Base-by-base conservation (phyloP, 1,140 invertebrate genomes). In the Bombus terrestris region DNA sequence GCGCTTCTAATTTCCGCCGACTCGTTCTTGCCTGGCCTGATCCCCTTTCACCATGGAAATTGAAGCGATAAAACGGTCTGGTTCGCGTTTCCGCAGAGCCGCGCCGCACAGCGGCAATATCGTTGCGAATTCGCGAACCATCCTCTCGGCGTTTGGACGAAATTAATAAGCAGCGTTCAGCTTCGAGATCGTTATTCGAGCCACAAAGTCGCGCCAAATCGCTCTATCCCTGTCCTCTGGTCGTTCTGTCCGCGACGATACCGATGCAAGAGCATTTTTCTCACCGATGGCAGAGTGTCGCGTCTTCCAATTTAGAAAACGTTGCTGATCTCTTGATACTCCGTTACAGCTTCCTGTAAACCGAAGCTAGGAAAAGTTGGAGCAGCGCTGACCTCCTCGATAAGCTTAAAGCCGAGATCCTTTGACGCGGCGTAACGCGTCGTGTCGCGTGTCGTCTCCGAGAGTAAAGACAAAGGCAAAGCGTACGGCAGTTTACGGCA, bases 1-100 rank as follows among this genome's bases (percentile, higher is more conserved):
- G 28, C 81, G 35, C 73, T 83, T 83, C 73, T 83, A 83, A 83
- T 83, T 83, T 83, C 62, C 72, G 43, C 41, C 43, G 41, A 37
- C 59, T 66, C 72, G 25, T 39, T 75, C 41, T 77, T 83, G 76
- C 43, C 35, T 35, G 25, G 35, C 10, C 28, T 28, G 43, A 83
- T 76, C 81, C 53, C 28, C 41, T 68, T 83, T 32, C 41, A 25
- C 25, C 15, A 28, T 69, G 28, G 4, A 76, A 47, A 12, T 64
- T 64, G n/a, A 35, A 74, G 35, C 43, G 59, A 68, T 41, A 41
- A 76, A 76, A 37, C 73, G 53, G 53, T 37, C n/a, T 41, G 25
- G 4, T 13, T 3, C 8, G 18, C 35, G 64, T 53, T 80, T 43
- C 13, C 12, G 3, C 2, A 12, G 43, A 5, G 43, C 43, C 43